Evolutionary conservation across 2,797 vertebrate species (phyloP).

Genomic region (Cyprinella venusta): DNA sequence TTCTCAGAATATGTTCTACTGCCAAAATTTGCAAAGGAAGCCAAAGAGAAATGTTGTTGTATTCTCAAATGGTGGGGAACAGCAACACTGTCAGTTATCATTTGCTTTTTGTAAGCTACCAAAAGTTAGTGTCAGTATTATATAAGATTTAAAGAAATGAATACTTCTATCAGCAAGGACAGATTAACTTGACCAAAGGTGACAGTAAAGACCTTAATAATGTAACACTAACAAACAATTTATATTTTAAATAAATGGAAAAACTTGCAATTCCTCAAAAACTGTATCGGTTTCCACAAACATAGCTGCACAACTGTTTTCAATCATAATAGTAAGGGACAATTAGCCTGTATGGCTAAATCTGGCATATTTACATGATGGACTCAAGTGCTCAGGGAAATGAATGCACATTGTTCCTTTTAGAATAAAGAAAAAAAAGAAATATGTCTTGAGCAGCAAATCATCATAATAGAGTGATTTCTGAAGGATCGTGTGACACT

Average conservation of each 20-base stretch:
- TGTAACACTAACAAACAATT: not conserved
- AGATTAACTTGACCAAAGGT: not conserved
- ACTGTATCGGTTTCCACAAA: not conserved
- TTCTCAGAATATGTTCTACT: not conserved
- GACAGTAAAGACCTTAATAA: not conserved
- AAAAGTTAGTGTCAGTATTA: not conserved
- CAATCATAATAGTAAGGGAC: not conserved
- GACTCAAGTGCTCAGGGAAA: not conserved
- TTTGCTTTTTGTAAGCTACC: not conserved
- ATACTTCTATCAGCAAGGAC: constrained; percentile 2
- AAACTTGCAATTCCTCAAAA: not conserved
- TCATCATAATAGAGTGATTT: not conserved
- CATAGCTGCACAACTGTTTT: not conserved
- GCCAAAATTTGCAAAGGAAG: not conserved
- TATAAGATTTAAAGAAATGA: not conserved
- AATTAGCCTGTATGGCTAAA: not conserved
- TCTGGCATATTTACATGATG: not conserved
- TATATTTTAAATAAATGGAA: not conserved
- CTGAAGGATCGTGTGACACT: not conserved
- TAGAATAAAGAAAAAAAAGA: not conserved
- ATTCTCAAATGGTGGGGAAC: not conserved
- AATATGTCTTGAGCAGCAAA: not conserved
- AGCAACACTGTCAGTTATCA: not conserved
- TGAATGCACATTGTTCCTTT: not conserved
- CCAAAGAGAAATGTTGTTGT: not conserved